Percentiles rank a stretch among this genome's conserved stretches.
Evolutionary conservation across 2,888 invertebrate species (phyloP).

Genomic region (Trachelus iudaicus): DNA sequence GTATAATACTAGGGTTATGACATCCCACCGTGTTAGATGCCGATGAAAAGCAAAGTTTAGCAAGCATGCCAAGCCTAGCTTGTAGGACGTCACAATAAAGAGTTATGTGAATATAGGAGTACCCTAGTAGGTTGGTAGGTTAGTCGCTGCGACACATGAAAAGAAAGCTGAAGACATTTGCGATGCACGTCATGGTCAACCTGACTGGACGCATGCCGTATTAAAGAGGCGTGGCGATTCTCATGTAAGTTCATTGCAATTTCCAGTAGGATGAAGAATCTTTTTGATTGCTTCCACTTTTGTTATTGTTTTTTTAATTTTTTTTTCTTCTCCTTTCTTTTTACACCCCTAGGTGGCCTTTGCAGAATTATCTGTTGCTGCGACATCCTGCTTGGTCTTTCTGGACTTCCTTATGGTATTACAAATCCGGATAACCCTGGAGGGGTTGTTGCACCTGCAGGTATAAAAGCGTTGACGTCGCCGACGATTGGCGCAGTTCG

Average conservation of each 20-base stretch:
- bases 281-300: neutral
- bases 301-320: neutral
- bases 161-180: slow-evolving; percentile 7
- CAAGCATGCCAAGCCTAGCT: neutral
- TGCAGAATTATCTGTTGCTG: neutral
- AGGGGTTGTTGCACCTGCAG: slow-evolving; percentile 30
- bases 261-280: neutral
- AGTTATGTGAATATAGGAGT: neutral
- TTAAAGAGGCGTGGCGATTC: neutral
- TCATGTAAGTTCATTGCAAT: neutral
- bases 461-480: slow-evolving; percentile 41
- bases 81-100: neutral
- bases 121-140: neutral
- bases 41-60: neutral
- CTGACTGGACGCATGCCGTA: neutral
- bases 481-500: slow-evolving; percentile 30
- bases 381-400: neutral
- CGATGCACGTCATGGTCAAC: slow-evolving; percentile 6
- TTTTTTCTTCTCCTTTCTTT: neutral
- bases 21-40: neutral
- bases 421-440: slow-evolving; percentile 30
- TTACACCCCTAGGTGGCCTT: neutral
- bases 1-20: neutral
- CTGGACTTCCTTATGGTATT: neutral
- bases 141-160: neutral